A percentile compares a stretch with the other conserved stretches of the same genome.
These are phyloP conservation scores for Drosophila gaucha DNA, from an alignment of 2,888 invertebrate genomes.

Conservation along the genomic window DNA sequence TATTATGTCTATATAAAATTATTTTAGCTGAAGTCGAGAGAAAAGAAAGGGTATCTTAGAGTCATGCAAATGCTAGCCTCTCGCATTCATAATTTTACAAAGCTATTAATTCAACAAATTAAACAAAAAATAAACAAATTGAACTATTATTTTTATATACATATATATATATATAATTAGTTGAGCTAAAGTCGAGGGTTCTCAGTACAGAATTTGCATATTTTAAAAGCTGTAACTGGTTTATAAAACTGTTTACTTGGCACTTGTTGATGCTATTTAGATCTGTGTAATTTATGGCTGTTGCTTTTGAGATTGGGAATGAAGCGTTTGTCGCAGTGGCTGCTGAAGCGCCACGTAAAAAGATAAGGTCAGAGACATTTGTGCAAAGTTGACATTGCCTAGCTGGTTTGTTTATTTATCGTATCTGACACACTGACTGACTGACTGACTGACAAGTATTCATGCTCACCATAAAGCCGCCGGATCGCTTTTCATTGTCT, in stretches of 20 bases:
- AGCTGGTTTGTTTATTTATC: conserved; percentile 25
- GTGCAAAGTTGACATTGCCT: conserved; percentile 20
- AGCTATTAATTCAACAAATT: neutral
- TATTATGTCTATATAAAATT: too few species aligned
- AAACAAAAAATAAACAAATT: neutral
- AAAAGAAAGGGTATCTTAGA: neutral
- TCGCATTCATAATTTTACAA: neutral
- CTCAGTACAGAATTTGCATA: neutral
- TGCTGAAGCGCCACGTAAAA: conserved; percentile 60
- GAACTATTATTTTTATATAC: neutral
- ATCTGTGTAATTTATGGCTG: conserved; percentile 4
- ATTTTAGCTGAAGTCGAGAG: too few species aligned
- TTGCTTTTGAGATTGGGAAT: neutral
- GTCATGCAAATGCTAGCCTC: neutral
- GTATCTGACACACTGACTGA: conserved; percentile 23
- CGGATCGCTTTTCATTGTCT: conserved; percentile 85
- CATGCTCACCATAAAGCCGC: conserved; percentile 84
- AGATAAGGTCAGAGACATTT: conserved; percentile 59
- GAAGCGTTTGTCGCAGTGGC: conserved; percentile 57
- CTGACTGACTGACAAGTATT: conserved; percentile 26
- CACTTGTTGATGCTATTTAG: neutral
- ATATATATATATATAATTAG: too few species aligned
- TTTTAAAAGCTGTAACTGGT: neutral
- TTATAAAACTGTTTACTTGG: neutral
- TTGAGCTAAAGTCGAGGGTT: neutral